These are phyloP conservation scores for Rhombomys opimus DNA, from an alignment of 2,113 vertebrate genomes.

Conservation along the genomic window DNA sequence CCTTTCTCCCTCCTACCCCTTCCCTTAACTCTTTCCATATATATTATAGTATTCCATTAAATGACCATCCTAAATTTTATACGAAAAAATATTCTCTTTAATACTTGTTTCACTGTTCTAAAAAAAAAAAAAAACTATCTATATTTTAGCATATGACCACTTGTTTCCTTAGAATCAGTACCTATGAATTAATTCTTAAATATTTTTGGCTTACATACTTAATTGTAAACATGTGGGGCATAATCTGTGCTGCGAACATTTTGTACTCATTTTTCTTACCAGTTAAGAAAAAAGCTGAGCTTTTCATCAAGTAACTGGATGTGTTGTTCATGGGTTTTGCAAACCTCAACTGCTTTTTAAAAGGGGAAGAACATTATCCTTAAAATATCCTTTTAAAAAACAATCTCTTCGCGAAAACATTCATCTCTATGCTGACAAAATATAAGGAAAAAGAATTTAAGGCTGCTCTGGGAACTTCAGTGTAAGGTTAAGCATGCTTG, in stretches of 20 bases:
- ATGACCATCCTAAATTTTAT: neutral
- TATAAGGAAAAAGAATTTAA: conserved; percentile 22
- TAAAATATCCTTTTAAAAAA: conserved; percentile 13
- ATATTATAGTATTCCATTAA: neutral
- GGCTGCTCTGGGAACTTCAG: conserved; percentile 16
- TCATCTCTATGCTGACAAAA: conserved; percentile 43
- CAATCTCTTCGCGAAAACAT: conserved; percentile 5
- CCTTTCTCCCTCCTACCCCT: neutral
- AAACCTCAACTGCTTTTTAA: conserved; percentile 69
- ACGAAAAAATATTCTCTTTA: neutral
- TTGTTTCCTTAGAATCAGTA: neutral
- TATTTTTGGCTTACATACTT: neutral
- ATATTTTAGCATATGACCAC: neutral
- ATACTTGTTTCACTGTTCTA: neutral
- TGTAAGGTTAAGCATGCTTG: neutral
- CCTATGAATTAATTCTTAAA: neutral
- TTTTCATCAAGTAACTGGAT: conserved; percentile 61
- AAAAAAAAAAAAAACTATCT: neutral
- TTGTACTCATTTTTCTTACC: conserved; percentile 28
- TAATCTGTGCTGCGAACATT: conserved; percentile 27
- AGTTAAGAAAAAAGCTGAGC: conserved; percentile 42
- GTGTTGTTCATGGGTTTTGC: conserved; percentile 62
- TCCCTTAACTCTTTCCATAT: neutral
- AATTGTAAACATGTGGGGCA: neutral
- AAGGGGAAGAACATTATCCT: conserved; percentile 74